Conservation (phyloP, 1,140 invertebrate genomes). For the Caenorhabditis brenneri region DNA sequence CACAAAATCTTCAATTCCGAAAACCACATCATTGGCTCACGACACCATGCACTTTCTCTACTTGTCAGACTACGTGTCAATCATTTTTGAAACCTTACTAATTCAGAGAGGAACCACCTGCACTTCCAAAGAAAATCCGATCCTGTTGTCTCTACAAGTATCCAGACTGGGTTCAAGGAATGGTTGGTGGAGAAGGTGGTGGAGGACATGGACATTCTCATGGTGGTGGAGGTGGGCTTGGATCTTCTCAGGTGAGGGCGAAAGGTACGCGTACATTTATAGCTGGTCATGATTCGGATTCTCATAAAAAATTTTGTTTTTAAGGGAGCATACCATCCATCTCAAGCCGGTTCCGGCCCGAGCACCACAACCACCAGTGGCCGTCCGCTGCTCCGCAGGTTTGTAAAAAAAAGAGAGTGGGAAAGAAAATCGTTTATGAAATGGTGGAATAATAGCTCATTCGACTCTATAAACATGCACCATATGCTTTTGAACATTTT, state of each 20-base stretch:
- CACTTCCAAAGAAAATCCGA: constrained; percentile 61
- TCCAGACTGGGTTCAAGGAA: constrained; percentile 65
- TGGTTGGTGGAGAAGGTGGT: constrained; percentile 50
- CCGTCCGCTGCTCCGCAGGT: constrained; percentile 59
- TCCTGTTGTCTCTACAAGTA: constrained; percentile 67
- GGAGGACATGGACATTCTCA: constrained; percentile 45
- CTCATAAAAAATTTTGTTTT: background rate
- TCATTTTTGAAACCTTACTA: background rate
- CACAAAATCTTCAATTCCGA: too few relatives aligned
- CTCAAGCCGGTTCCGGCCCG: constrained; percentile 50
- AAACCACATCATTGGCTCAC: background rate
- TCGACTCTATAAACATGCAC: constrained; percentile 31
- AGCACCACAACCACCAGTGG: constrained; percentile 59
- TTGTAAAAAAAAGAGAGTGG: background rate
- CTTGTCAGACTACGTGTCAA: background rate
- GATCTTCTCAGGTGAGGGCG: constrained; percentile 50
- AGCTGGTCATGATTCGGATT: background rate
- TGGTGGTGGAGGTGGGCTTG: constrained; percentile 9
- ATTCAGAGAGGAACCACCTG: constrained; percentile 62
- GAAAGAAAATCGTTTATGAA: background rate
- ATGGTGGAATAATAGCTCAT: background rate
- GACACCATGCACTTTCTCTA: background rate
- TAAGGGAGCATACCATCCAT: constrained; percentile 3
- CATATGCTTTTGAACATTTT: constrained; percentile 35
- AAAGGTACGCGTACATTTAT: constrained; percentile 41